phyloP scores from a whole-genome alignment of 2,797 vertebrate genomes.

The Tenualosa thibaudeaui region DNA sequence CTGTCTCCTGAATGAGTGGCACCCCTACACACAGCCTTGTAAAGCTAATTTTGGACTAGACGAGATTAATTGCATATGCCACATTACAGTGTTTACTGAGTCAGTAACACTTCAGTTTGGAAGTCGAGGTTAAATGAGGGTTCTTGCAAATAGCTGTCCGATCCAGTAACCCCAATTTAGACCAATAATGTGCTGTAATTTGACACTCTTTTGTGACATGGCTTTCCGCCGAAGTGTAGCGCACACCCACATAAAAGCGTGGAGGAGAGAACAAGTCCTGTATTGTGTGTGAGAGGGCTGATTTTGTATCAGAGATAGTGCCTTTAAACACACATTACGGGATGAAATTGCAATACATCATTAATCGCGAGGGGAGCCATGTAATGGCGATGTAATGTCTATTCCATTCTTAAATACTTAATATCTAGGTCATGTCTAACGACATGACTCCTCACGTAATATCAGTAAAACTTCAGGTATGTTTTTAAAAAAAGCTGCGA shows the following conservation, averaged over 20 bases:
- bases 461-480: neutral
- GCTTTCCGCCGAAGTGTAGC: neutral
- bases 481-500: neutral
- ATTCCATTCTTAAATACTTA: neutral
- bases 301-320: neutral
- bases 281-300: neutral
- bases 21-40: neutral
- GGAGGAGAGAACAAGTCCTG: neutral
- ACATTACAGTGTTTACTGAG: neutral
- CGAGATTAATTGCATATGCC: slow-evolving; percentile 14
- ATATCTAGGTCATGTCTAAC: neutral
- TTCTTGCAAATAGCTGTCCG: neutral
- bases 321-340: neutral
- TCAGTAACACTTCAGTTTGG: neutral
- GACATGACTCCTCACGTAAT: neutral
- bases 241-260: neutral
- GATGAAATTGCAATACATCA: neutral
- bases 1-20: neutral
- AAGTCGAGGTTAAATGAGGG: neutral
- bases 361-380: neutral
- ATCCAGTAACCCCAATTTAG: neutral
- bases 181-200: neutral
- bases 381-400: neutral
- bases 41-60: neutral
- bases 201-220: slow-evolving; percentile 20